These are phyloP conservation scores for Amphipoea lucens DNA, from an alignment of 2,888 invertebrate genomes.

Conservation along the genomic window DNA sequence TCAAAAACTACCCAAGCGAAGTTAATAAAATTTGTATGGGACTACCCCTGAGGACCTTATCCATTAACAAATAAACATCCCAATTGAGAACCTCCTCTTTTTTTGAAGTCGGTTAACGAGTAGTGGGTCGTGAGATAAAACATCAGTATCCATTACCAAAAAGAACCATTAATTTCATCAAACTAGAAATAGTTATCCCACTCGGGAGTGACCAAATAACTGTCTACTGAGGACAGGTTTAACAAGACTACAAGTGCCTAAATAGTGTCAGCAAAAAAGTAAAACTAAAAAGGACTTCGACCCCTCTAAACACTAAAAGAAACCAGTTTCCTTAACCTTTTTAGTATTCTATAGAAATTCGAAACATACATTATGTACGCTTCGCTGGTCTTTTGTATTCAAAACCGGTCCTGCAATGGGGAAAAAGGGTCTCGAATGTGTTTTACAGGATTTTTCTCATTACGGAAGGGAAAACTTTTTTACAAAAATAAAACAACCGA, in stretches of 20 bases:
- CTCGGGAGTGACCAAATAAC: background rate
- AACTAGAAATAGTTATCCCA: background rate
- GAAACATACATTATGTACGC: constrained; percentile 28
- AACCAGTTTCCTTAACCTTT: constrained; percentile 1
- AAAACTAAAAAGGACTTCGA: background rate
- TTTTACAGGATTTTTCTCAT: constrained; percentile 6
- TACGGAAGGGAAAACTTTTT: background rate
- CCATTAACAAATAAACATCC: too few species aligned
- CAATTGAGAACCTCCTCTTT: too few species aligned
- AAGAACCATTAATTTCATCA: background rate
- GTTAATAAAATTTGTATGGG: too few species aligned
- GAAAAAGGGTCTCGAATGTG: background rate
- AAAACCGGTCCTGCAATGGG: constrained; percentile 3
- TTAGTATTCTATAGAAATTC: constrained; percentile 54
- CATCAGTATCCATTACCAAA: background rate
- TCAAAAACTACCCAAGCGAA: too few species aligned
- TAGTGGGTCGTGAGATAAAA: background rate
- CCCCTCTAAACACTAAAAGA: constrained; percentile 20
- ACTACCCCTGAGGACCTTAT: too few species aligned
- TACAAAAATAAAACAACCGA: too few species aligned
- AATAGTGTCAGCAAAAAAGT: background rate
- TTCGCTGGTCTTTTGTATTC: constrained; percentile 49
- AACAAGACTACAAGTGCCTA: background rate
- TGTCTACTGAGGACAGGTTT: too few species aligned
- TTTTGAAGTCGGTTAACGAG: too few species aligned